Percentiles rank a stretch among this genome's conserved stretches.
Conservation (phyloP, 2,888 invertebrate species). For the Tachystola acroxantha region DNA sequence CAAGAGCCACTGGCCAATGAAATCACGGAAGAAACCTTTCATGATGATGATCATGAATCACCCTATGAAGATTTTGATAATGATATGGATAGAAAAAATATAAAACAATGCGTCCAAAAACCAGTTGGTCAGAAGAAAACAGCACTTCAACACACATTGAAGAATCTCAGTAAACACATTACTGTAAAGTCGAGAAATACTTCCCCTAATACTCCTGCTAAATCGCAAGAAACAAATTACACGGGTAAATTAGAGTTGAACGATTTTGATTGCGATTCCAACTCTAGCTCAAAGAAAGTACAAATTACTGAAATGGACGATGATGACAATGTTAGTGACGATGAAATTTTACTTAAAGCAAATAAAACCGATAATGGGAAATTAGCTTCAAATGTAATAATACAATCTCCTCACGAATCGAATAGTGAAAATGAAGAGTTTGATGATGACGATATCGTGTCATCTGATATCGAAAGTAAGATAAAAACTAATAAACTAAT, state of each 20-base stretch:
- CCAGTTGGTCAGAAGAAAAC: slow-evolving; percentile 23
- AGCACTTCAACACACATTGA: slow-evolving; percentile 42
- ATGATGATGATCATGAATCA: slow-evolving; percentile 13
- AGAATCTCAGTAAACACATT: slow-evolving; percentile 52
- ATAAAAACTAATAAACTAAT: slow-evolving; percentile 28
- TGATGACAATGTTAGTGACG: slow-evolving; percentile 32
- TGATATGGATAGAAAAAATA: slow-evolving; percentile 14
- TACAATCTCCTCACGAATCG: slow-evolving; percentile 46
- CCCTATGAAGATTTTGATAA: slow-evolving; percentile 19
- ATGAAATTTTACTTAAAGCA: slow-evolving; percentile 20
- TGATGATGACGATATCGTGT: slow-evolving; percentile 18
- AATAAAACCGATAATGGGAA: slow-evolving; percentile 16
- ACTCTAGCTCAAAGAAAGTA: slow-evolving; percentile 34
- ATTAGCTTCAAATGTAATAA: slow-evolving; percentile 23
- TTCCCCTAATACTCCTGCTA: slow-evolving; percentile 23
- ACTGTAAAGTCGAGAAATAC: slow-evolving; percentile 52
- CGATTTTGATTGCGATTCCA: slow-evolving; percentile 33
- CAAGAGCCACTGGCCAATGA: slow-evolving; percentile 9
- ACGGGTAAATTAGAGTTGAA: slow-evolving; percentile 18
- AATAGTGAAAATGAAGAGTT: slow-evolving; percentile 36
- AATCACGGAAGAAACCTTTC: slow-evolving; percentile 11
- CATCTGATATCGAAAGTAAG: slow-evolving; percentile 37
- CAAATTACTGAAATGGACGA: slow-evolving; percentile 50
- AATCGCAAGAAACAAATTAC: slow-evolving; percentile 10
- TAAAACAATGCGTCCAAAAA: slow-evolving; percentile 2